Conservation (phyloP, 2,888 invertebrate genomes). For the Marronus borbonicus region DNA sequence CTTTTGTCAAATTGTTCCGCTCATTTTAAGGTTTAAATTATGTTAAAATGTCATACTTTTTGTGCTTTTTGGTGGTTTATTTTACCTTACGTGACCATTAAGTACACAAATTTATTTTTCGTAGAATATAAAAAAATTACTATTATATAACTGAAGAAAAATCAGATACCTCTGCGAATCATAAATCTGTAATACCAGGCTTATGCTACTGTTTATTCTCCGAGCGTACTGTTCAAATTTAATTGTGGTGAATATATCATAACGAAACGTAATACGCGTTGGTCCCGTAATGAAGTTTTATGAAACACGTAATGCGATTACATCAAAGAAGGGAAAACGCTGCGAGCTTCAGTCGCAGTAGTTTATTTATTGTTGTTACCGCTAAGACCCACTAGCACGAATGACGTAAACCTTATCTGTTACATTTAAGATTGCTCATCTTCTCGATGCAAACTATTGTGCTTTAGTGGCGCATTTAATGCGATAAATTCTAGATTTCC, state of each 20-base stretch:
- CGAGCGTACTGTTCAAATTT: slow-evolving; percentile 36
- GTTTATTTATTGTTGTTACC: slow-evolving; percentile 32
- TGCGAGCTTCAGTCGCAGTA: not conserved
- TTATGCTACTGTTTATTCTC: slow-evolving; percentile 4
- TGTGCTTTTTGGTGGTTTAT: too few relatives aligned
- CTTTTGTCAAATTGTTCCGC: too few relatives aligned
- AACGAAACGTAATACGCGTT: slow-evolving; percentile 40
- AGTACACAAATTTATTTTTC: too few relatives aligned
- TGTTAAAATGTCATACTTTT: too few relatives aligned
- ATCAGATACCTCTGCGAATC: not conserved
- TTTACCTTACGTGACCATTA: too few relatives aligned
- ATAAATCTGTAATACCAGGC: slow-evolving; percentile 3
- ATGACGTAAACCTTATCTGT: slow-evolving; percentile 39
- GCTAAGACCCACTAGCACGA: slow-evolving; percentile 16
- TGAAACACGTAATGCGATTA: slow-evolving; percentile 46
- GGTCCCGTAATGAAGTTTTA: slow-evolving; percentile 47
- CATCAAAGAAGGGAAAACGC: slow-evolving; percentile 35
- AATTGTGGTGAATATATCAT: slow-evolving; percentile 46
- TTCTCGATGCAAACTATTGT: slow-evolving; percentile 35
- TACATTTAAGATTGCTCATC: slow-evolving; percentile 44
- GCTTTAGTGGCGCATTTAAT: slow-evolving; percentile 12
- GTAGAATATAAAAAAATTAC: too few relatives aligned
- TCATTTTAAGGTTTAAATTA: too few relatives aligned
- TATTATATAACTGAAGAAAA: too few relatives aligned
- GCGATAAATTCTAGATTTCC: slow-evolving; percentile 20